These are phyloP conservation scores for Datnioides undecimradiatus DNA, from an alignment of 2,113 vertebrate species.

Conservation along the genomic window DNA sequence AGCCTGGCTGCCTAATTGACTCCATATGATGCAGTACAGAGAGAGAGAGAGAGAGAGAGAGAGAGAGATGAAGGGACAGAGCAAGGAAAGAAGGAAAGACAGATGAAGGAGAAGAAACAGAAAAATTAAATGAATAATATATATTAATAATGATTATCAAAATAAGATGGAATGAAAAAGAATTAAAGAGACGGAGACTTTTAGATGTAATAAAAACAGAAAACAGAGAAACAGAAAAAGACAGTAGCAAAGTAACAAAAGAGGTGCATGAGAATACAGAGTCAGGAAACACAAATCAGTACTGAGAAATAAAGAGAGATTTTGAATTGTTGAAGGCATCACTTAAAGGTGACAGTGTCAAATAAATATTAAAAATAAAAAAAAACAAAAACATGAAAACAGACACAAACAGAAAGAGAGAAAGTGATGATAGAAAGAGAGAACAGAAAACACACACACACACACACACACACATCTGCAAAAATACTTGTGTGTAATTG, in stretches of 20 bases:
- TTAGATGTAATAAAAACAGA: too few relatives aligned
- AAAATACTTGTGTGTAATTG: slow-evolving; percentile 73
- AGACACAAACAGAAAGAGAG: background rate
- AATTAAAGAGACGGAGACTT: background rate
- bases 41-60: slow-evolving; percentile 29
- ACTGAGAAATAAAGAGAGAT: background rate
- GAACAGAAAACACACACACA: background rate
- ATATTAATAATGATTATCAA: background rate
- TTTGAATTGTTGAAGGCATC: background rate
- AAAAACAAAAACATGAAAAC: background rate
- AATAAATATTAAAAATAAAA: background rate
- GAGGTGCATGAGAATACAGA: too few relatives aligned
- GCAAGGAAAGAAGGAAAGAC: slow-evolving; percentile 15
- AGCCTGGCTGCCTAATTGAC: slow-evolving; percentile 92
- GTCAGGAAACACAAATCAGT: background rate
- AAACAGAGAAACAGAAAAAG: background rate
- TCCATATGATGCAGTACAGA: slow-evolving; percentile 88
- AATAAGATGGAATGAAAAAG: background rate
- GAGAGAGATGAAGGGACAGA: too few relatives aligned
- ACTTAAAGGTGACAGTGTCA: background rate
- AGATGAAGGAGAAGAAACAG: background rate
- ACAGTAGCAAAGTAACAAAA: background rate
- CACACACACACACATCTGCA: slow-evolving; percentile 67
- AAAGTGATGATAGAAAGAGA: slow-evolving; percentile 11
- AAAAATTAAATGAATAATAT: background rate